Evolutionary conservation across 2,888 invertebrate species (phyloP).

Genomic region (Parascotia fuliginaria): DNA sequence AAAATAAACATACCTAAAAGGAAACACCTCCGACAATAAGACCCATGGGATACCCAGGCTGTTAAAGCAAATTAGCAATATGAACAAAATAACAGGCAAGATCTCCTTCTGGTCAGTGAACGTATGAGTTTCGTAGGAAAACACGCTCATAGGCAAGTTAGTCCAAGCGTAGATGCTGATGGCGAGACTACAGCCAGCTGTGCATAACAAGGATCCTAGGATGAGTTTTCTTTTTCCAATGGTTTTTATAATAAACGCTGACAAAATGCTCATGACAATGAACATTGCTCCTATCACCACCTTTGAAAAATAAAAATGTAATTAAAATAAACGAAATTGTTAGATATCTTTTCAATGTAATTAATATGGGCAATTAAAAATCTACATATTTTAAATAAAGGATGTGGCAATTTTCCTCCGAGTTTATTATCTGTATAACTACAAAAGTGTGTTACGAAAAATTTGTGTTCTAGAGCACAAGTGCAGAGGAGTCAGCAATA

Average conservation of each 20-base stretch:
- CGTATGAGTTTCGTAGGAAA: conserved; percentile 69
- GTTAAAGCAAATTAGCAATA: conserved; percentile 69
- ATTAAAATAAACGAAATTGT: background rate
- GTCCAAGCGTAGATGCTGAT: conserved; percentile 66
- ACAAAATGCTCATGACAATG: conserved; percentile 67
- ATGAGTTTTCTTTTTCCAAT: conserved; percentile 75
- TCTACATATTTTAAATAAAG: too few species aligned
- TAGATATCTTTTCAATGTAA: too few species aligned
- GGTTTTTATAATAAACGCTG: conserved; percentile 67
- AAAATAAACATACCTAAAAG: conserved; percentile 73
- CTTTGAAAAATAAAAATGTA: conserved; percentile 49
- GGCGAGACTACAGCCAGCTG: conserved; percentile 61
- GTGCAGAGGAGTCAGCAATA: too few species aligned
- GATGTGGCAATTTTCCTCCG: too few species aligned
- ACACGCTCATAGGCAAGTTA: conserved; percentile 57
- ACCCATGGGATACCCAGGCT: conserved; percentile 84
- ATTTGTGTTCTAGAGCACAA: too few species aligned
- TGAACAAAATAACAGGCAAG: conserved; percentile 71
- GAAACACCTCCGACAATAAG: conserved; percentile 85
- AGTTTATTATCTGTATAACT: too few species aligned
- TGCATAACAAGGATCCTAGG: conserved; percentile 62
- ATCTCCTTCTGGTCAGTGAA: conserved; percentile 71
- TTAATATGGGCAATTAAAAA: too few species aligned
- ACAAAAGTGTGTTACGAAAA: too few species aligned
- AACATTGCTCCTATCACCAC: conserved; percentile 68